Percentiles rank a stretch among this genome's conserved stretches.
phyloP scores from a whole-genome alignment of 53 echinoderm and acorn worm genomes.

The Pentamera pediparva region DNA sequence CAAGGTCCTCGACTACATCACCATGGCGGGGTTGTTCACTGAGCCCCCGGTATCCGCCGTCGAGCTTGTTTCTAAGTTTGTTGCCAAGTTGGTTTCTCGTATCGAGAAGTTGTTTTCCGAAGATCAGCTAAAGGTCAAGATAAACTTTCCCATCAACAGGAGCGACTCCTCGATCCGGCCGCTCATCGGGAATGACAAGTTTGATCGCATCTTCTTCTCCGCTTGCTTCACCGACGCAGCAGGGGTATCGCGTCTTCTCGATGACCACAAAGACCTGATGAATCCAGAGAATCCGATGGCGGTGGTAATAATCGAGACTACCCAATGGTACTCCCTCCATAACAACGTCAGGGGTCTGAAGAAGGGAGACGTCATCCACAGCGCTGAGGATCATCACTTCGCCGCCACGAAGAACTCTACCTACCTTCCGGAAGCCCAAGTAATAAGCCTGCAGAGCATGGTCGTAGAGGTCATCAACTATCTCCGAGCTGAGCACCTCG shows the following conservation, averaged over 20 bases:
- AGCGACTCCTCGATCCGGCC: too few relatives aligned
- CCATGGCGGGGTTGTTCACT: not conserved
- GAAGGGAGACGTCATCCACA: not conserved
- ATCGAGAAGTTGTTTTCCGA: not conserved
- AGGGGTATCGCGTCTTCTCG: not conserved
- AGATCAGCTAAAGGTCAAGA: not conserved
- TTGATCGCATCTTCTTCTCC: not conserved
- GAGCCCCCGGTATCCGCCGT: conserved; percentile 8
- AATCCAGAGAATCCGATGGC: conserved; percentile 1
- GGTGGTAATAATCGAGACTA: not conserved
- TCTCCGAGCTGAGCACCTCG: conserved; percentile 10
- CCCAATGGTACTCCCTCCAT: not conserved
- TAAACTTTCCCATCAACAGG: not conserved
- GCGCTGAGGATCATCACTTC: not conserved
- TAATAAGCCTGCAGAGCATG: not conserved
- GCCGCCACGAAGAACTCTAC: not conserved
- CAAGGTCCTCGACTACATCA: conserved; percentile 7
- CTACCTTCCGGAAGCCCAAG: not conserved
- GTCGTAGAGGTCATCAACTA: not conserved
- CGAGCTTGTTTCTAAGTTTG: not conserved
- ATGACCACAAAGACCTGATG: not conserved
- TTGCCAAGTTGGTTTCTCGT: not conserved
- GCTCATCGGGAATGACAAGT: too few relatives aligned
- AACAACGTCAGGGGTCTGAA: not conserved
- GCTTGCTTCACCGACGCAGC: not conserved